Evolutionary conservation across 92 coral and sea anemone genomes (phyloP).

Genomic region (Phymanthus crucifer): DNA sequence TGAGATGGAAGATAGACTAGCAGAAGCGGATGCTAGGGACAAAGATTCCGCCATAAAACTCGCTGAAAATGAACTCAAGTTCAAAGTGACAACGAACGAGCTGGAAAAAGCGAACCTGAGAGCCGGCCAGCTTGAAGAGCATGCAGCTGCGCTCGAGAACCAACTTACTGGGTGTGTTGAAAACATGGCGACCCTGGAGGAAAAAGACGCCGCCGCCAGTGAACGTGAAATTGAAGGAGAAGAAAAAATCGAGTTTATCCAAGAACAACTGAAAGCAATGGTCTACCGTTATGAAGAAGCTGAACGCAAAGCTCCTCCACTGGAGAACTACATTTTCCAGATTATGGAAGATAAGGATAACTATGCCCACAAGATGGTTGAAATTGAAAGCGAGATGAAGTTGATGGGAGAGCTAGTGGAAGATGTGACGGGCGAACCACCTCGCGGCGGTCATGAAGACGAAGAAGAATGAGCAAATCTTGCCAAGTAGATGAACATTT

Average conservation of each 20-base stretch:
- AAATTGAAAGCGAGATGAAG: slow-evolving; percentile 57
- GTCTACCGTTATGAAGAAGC: slow-evolving; percentile 73
- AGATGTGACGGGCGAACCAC: slow-evolving; percentile 23
- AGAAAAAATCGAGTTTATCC: slow-evolving; percentile 70
- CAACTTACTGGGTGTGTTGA: slow-evolving; percentile 41
- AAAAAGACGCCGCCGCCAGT: slow-evolving; percentile 51
- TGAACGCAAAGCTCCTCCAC: slow-evolving; percentile 74
- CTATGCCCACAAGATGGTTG: slow-evolving; percentile 28
- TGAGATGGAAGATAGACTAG: slow-evolving; percentile 50
- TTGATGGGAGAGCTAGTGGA: slow-evolving; percentile 73
- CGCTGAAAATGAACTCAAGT: slow-evolving; percentile 60
- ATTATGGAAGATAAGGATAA: slow-evolving; percentile 58
- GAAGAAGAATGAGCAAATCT: background rate
- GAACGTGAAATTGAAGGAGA: slow-evolving; percentile 64
- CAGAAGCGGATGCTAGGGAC: slow-evolving; percentile 47
- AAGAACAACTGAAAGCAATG: slow-evolving; percentile 60
- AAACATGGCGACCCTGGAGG: slow-evolving; percentile 50
- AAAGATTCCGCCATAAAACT: slow-evolving; percentile 66
- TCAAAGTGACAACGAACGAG: slow-evolving; percentile 58
- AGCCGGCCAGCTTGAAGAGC: slow-evolving; percentile 41
- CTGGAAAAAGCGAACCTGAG: slow-evolving; percentile 72
- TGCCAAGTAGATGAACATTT: background rate
- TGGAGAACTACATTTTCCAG: slow-evolving; percentile 52
- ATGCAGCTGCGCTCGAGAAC: slow-evolving; percentile 29
- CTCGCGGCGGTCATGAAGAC: background rate